Percentiles rank a stretch among this genome's conserved stretches.
Conservation (phyloP, 2,888 invertebrate species). For the Stenodema calcarata region DNA sequence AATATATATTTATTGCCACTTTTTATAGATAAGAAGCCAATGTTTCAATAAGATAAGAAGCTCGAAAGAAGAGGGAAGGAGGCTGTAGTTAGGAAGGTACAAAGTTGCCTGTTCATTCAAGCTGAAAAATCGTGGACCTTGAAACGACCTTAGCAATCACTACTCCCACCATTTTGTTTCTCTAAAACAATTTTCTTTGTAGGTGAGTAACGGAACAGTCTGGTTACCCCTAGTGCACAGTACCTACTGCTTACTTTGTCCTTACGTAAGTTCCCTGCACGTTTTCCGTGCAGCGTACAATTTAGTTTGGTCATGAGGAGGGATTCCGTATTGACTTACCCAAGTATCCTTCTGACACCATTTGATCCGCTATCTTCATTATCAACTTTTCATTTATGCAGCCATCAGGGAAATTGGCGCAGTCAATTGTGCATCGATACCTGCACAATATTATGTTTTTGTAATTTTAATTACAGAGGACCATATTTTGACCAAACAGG, state of each 20-base stretch:
- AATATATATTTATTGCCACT: too few relatives aligned
- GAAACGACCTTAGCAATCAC: not conserved
- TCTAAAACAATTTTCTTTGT: not conserved
- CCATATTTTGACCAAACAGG: too few relatives aligned
- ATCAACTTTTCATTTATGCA: conserved; percentile 70
- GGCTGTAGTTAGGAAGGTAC: too few relatives aligned
- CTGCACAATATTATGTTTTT: not conserved
- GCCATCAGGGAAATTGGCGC: conserved; percentile 67
- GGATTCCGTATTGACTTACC: not conserved
- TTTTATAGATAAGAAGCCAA: too few relatives aligned
- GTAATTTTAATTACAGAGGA: not conserved
- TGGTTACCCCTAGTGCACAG: too few relatives aligned
- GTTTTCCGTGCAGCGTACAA: too few relatives aligned
- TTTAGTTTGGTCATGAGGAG: too few relatives aligned
- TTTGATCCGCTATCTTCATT: conserved; percentile 65
- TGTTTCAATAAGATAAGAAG: too few relatives aligned
- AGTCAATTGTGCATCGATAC: conserved; percentile 70
- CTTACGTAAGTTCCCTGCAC: too few relatives aligned
- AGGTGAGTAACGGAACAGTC: not conserved
- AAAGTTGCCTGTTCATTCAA: too few relatives aligned
- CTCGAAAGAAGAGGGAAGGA: too few relatives aligned
- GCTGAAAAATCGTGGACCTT: too few relatives aligned
- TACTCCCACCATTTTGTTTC: not conserved
- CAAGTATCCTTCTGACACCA: conserved; percentile 58
- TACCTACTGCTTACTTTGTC: not conserved